Percentiles rank a stretch among this genome's conserved stretches.
Evolutionary conservation across 2,113 vertebrate genomes (phyloP).

Genomic region (Sclerurus mexicanus): DNA sequence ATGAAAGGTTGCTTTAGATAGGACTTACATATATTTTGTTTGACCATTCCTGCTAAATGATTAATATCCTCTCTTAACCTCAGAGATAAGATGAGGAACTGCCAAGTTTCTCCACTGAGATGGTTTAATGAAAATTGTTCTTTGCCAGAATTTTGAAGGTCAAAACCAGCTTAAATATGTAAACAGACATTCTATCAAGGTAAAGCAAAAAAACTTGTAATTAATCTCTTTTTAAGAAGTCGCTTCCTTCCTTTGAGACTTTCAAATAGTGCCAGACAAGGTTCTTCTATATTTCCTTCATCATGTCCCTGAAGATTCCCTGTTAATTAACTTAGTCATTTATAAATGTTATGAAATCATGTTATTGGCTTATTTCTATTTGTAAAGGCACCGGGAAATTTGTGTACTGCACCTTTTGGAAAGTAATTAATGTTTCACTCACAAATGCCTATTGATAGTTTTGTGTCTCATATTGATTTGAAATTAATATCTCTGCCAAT

Average conservation of each 20-base stretch:
- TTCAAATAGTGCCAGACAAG: background rate
- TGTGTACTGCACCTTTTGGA: slow-evolving; percentile 5
- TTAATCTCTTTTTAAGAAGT: background rate
- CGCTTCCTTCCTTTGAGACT: background rate
- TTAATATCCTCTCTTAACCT: background rate
- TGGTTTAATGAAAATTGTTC: slow-evolving; percentile 24
- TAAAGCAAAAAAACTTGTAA: slow-evolving; percentile 3
- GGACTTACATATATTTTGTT: background rate
- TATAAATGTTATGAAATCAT: slow-evolving; percentile 25
- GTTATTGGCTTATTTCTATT: slow-evolving; percentile 24
- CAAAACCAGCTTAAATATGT: background rate
- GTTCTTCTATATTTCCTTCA: slow-evolving; percentile 38
- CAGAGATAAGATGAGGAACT: background rate
- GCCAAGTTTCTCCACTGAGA: background rate
- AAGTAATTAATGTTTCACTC: slow-evolving; percentile 40
- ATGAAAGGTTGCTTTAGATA: background rate
- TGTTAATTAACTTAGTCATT: slow-evolving; percentile 58
- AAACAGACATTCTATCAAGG: slow-evolving; percentile 9
- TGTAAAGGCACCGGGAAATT: slow-evolving; percentile 34
- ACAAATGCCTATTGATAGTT: slow-evolving; percentile 11
- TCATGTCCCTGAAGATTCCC: slow-evolving; percentile 41
- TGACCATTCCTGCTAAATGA: background rate
- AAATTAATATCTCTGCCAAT: background rate
- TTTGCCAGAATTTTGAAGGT: slow-evolving; percentile 38
- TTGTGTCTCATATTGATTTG: background rate